phyloP scores from a whole-genome alignment of 1,140 invertebrate species.

The Ceratosolen solmsi region DNA sequence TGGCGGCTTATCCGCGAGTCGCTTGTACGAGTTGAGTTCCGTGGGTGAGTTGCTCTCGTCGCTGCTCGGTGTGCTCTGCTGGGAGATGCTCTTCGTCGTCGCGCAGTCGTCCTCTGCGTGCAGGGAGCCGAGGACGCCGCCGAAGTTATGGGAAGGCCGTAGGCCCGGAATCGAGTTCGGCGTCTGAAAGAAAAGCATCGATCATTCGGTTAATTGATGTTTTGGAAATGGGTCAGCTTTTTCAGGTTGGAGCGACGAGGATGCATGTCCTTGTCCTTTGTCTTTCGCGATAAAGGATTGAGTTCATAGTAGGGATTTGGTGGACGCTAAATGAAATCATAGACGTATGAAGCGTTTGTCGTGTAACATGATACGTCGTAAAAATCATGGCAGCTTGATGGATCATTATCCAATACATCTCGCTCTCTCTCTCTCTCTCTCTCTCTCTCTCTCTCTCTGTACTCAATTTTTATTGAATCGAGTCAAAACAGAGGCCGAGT shows the following conservation, averaged over 20 bases:
- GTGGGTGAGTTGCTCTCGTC: conserved; percentile 92
- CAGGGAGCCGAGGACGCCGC: conserved; percentile 69
- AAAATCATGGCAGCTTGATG: neutral
- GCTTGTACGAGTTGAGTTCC: conserved; percentile 88
- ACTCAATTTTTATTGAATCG: neutral
- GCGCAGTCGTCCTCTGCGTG: conserved; percentile 60
- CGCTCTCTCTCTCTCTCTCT: neutral
- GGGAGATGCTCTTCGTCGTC: conserved; percentile 71
- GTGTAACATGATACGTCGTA: neutral
- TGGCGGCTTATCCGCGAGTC: conserved; percentile 86
- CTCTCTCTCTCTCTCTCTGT: neutral
- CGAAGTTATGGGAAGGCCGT: conserved; percentile 72
- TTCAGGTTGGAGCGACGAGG: neutral
- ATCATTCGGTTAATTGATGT: neutral
- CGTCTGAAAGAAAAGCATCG: conserved; percentile 55
- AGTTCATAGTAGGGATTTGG: neutral
- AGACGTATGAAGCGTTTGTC: neutral
- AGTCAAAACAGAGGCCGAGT: neutral
- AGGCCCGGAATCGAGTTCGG: conserved; percentile 75
- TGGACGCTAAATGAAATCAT: neutral
- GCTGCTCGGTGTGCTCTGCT: conserved; percentile 83
- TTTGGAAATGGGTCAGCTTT: neutral
- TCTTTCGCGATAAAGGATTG: neutral
- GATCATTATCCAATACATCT: neutral
- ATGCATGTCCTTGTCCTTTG: neutral